Percentiles rank a stretch among this genome's conserved stretches.
Evolutionary conservation across 2,888 invertebrate species (phyloP).

Genomic region (Stramonita haemastoma): DNA sequence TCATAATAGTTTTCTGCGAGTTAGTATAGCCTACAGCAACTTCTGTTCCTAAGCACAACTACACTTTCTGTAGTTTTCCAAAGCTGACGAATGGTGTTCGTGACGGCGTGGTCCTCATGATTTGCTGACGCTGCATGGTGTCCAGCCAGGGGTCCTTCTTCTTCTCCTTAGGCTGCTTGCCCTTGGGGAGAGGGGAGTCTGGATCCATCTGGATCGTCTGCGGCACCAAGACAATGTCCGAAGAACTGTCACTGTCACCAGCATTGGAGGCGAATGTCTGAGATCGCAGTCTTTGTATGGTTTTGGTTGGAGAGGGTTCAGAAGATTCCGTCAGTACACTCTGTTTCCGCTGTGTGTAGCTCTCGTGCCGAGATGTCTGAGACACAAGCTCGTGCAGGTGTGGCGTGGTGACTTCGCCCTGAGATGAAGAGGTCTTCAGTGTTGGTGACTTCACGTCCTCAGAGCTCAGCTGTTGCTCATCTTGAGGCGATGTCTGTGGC

Average conservation of each 20-base stretch:
- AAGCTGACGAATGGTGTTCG: background rate
- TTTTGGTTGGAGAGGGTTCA: background rate
- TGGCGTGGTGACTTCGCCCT: background rate
- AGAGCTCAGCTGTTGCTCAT: background rate
- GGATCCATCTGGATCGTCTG: constrained; percentile 23
- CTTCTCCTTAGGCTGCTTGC: no score
- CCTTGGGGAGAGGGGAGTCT: background rate
- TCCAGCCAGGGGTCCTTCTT: background rate
- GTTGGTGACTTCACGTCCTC: background rate
- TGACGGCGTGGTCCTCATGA: background rate
- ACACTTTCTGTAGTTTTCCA: background rate
- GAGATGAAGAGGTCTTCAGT: background rate
- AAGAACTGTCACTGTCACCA: background rate
- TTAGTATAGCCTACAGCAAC: background rate
- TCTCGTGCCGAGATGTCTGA: no score
- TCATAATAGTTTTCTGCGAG: background rate
- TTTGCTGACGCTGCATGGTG: background rate
- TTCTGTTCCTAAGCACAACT: background rate
- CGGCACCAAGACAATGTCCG: constrained; percentile 22
- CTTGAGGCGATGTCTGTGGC: background rate
- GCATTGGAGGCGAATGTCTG: background rate
- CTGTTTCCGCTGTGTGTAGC: no score
- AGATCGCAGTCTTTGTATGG: background rate
- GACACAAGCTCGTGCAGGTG: background rate
- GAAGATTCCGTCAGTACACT: background rate